phyloP scores from a whole-genome alignment of 2,888 invertebrate species.

The Trissoscelio sp. region DNA sequence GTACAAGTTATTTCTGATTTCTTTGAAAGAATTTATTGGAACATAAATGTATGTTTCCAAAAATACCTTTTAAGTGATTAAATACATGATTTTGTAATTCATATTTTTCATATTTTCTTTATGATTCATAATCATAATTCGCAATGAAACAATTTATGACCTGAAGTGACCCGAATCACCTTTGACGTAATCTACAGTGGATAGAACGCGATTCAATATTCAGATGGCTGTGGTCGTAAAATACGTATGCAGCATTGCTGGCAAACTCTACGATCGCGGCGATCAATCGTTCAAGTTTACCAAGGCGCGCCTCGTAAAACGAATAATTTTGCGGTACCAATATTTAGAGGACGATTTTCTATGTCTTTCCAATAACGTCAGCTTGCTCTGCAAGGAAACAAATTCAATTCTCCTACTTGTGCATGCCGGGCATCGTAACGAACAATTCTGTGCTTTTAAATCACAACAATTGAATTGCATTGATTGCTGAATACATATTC shows the following conservation, averaged over 20 bases:
- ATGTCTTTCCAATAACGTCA: constrained; percentile 39
- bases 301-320: constrained; percentile 32
- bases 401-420: constrained; percentile 19
- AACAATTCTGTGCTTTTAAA: constrained; percentile 15
- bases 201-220: constrained; percentile 27
- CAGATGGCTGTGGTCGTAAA: constrained; percentile 33
- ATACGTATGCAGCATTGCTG: constrained; percentile 11
- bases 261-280: constrained; percentile 30
- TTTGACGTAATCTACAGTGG: constrained; percentile 28
- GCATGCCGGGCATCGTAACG: not conserved
- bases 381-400: constrained; percentile 24
- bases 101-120: not conserved
- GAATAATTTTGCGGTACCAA: constrained; percentile 22
- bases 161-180: constrained; percentile 22
- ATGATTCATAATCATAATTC: not conserved
- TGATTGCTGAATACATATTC: constrained; percentile 34
- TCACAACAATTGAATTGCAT: constrained; percentile 26
- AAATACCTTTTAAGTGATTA: too few species aligned
- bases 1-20: too few species aligned
- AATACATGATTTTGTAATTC: too few species aligned
- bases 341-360: constrained; percentile 34
- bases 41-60: too few species aligned
- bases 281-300: constrained; percentile 45
- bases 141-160: constrained; percentile 5
- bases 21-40: too few species aligned